Evolutionary conservation across 1,140 invertebrate genomes (phyloP).

Genomic region (Tetraneura akinire): DNA sequence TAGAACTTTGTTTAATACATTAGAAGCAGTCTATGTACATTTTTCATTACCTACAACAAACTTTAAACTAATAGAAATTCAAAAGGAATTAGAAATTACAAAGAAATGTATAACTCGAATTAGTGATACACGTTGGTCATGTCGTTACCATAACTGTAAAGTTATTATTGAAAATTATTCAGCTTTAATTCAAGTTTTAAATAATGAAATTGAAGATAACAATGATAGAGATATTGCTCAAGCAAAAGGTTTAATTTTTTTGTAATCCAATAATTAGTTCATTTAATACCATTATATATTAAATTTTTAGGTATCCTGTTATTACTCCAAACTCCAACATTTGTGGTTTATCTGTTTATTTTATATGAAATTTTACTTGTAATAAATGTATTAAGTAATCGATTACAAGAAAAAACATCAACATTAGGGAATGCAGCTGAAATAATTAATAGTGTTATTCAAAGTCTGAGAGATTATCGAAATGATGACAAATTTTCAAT

Average conservation of each 20-base stretch:
- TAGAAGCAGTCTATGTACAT: neutral
- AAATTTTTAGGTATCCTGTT: too few species aligned
- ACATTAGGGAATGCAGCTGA: too few species aligned
- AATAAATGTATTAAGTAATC: neutral
- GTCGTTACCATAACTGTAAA: constrained; percentile 8
- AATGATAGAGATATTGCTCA: neutral
- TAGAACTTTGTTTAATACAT: neutral
- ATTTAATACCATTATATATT: too few species aligned
- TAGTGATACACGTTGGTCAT: constrained; percentile 3
- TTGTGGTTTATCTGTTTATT: neutral
- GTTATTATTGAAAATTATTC: neutral
- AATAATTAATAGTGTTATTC: neutral
- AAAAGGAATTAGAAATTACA: neutral
- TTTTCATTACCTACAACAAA: constrained; percentile 6
- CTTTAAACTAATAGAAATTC: neutral
- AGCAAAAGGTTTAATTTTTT: neutral
- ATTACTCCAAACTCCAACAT: too few species aligned
- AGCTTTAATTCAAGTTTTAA: neutral
- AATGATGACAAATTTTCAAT: neutral
- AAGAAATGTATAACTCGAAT: neutral
- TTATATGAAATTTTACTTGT: neutral
- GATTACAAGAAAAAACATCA: neutral
- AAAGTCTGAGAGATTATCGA: neutral
- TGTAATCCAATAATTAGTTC: too few species aligned
- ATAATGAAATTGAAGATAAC: neutral